A percentile compares a stretch with the other conserved stretches of the same genome.
phyloP scores from a whole-genome alignment of 2,888 invertebrate genomes.

The Phalera bucephala region DNA sequence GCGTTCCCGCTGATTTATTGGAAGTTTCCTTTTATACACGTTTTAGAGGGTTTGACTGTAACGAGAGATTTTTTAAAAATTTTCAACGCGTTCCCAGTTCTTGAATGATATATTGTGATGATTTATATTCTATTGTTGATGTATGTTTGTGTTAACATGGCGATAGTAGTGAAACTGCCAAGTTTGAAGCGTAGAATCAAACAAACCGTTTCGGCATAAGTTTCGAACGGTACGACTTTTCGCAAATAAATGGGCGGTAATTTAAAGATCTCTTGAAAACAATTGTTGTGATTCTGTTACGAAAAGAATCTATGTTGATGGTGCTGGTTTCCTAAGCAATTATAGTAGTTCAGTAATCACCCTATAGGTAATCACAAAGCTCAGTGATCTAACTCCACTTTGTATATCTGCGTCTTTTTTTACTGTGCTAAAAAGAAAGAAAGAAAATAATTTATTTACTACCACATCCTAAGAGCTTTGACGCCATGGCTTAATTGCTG shows the following conservation, averaged over 20 bases:
- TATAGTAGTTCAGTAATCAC: too few species aligned
- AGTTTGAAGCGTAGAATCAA: constrained; percentile 27
- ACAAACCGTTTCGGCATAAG: constrained; percentile 7
- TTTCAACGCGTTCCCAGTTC: constrained; percentile 39
- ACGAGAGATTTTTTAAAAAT: constrained; percentile 55
- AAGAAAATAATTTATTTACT: too few species aligned
- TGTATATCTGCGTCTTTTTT: too few species aligned
- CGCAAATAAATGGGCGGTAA: not conserved
- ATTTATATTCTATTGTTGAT: constrained; percentile 51
- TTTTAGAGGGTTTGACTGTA: constrained; percentile 64
- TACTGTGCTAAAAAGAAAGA: too few species aligned
- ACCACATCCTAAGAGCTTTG: too few species aligned
- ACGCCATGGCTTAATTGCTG: too few species aligned
- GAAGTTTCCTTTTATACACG: constrained; percentile 65
- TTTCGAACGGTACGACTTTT: not conserved
- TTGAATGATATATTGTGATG: constrained; percentile 53
- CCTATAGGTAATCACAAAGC: too few species aligned
- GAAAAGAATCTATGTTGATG: too few species aligned
- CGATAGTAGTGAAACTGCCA: constrained; percentile 11
- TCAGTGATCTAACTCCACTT: too few species aligned
- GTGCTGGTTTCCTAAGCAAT: not conserved
- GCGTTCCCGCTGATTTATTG: constrained; percentile 64
- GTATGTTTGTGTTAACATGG: constrained; percentile 13
- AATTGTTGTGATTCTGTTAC: too few species aligned
- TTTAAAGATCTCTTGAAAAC: not conserved